phyloP scores from a whole-genome alignment of 2,888 invertebrate genomes.

The Acanthococcus lagerstroemiae region DNA sequence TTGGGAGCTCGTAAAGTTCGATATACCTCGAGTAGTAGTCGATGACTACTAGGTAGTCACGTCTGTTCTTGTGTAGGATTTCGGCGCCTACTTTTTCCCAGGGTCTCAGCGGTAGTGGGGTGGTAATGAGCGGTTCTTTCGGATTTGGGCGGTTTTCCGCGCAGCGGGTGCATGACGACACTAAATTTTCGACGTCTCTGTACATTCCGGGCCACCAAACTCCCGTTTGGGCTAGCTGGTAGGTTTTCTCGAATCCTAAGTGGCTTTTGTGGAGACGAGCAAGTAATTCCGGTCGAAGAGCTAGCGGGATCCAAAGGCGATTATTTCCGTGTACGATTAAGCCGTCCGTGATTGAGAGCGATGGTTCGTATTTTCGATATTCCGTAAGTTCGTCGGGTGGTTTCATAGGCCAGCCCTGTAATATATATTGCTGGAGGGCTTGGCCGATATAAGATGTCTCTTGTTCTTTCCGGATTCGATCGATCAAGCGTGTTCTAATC shows the following conservation, averaged over 20 bases:
- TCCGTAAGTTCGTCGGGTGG: background rate
- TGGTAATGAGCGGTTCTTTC: constrained; percentile 1
- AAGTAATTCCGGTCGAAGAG: constrained; percentile 5
- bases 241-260: constrained; percentile 12
- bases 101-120: background rate
- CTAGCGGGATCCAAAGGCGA: background rate
- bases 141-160: background rate
- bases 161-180: background rate
- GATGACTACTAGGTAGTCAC: background rate
- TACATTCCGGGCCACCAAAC: constrained; percentile 19
- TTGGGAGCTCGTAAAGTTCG: background rate
- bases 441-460: background rate
- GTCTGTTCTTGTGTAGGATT: background rate
- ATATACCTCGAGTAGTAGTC: constrained; percentile 22
- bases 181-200: background rate
- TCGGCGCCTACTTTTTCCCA: constrained; percentile 15
- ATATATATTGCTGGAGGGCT: background rate
- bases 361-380: background rate
- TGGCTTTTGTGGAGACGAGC: constrained; percentile 14
- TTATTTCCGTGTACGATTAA: background rate
- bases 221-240: background rate
- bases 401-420: background rate
- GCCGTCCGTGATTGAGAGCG: background rate
- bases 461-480: too few species aligned
- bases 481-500: background rate